Conservation (phyloP, 1,140 invertebrate genomes). For the Ceratoteleas bidentatus region DNA sequence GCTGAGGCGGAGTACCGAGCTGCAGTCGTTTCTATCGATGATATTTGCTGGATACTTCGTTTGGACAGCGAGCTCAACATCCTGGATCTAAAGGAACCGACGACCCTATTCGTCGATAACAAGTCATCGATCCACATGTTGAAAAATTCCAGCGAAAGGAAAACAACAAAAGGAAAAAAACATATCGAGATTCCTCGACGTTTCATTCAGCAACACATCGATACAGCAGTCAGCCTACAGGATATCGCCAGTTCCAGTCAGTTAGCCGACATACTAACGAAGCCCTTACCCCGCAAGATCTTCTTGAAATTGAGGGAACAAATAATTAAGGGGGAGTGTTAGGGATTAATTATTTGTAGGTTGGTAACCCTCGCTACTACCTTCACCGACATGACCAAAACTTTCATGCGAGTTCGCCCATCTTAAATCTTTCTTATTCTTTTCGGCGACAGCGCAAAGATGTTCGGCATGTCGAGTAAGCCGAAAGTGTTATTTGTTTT, state of each 20-base stretch:
- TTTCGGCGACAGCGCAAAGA: no score
- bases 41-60: constrained; percentile 1
- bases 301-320: no score
- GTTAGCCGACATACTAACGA: not conserved
- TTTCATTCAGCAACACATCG: not conserved
- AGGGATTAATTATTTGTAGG: no score
- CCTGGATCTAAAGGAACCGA: not conserved
- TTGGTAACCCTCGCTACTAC: no score
- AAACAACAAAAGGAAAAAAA: not conserved
- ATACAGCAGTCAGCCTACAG: not conserved
- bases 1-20: constrained; percentile 65
- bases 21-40: not conserved
- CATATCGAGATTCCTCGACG: not conserved
- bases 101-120: not conserved
- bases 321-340: no score
- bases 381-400: no score
- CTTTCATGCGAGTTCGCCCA: no score
- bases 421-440: no score
- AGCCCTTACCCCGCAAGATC: not conserved
- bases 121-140: constrained; percentile 3
- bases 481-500: no score
- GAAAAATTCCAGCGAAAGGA: not conserved
- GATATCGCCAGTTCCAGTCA: not conserved
- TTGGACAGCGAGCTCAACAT: not conserved
- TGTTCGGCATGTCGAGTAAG: no score